These are phyloP conservation scores for Chouioia cunea DNA, from an alignment of 2,888 invertebrate genomes.

Conservation along the genomic window DNA sequence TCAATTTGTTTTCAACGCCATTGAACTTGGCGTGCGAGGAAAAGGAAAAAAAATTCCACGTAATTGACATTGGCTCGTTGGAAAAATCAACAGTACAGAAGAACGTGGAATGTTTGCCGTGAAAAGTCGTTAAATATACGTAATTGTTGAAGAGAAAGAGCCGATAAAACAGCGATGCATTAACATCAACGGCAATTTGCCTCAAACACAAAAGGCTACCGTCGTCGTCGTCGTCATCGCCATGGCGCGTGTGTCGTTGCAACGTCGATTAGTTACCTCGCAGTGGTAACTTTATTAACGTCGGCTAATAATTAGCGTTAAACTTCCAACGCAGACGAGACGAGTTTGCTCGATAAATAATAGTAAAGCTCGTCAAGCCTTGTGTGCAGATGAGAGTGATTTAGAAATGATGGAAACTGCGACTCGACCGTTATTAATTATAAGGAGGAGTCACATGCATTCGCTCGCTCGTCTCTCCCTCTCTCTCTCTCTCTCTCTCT, in stretches of 20 bases:
- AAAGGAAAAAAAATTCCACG: no score
- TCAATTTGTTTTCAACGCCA: no score
- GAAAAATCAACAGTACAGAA: no score
- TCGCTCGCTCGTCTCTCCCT: no score
- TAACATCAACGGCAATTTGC: constrained; percentile 7
- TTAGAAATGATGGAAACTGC: constrained; percentile 40
- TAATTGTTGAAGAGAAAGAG: no score
- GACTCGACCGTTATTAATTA: constrained; percentile 37
- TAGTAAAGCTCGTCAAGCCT: background rate
- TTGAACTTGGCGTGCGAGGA: no score
- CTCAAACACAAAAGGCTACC: constrained; percentile 12
- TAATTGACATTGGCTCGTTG: no score
- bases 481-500: no score
- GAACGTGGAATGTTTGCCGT: no score
- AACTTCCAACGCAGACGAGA: background rate
- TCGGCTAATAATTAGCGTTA: constrained; percentile 22
- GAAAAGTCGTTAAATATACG: no score
- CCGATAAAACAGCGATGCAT: background rate
- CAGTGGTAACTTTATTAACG: constrained; percentile 31
- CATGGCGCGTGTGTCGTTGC: background rate
- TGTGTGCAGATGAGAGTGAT: constrained; percentile 15
- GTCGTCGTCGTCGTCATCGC: background rate
- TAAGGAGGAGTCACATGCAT: constrained; percentile 7
- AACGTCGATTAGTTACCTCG: constrained; percentile 18
- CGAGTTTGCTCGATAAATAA: constrained; percentile 28